phyloP scores from a whole-genome alignment of 1,140 invertebrate genomes.

The Gonioctena quinquepunctata region DNA sequence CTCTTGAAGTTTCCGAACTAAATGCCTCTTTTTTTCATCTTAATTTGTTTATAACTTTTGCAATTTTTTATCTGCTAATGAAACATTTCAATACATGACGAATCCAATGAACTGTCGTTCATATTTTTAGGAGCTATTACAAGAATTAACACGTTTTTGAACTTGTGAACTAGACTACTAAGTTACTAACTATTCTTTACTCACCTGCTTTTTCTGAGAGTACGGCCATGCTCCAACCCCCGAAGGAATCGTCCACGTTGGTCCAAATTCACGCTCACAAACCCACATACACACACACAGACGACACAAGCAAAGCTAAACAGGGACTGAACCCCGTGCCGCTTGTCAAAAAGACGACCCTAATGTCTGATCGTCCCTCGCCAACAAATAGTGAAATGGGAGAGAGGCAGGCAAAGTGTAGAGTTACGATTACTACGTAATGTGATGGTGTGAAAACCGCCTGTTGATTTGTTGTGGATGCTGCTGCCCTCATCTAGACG shows the following conservation, averaged over 20 bases:
- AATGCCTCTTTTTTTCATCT: too few relatives aligned
- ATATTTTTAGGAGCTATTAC: neutral
- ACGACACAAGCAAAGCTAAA: constrained; percentile 5
- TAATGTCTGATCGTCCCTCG: neutral
- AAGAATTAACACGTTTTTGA: too few relatives aligned
- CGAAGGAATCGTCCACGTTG: neutral
- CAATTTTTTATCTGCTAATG: too few relatives aligned
- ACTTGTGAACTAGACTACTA: too few relatives aligned
- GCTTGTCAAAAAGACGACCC: constrained; percentile 8
- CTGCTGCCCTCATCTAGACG: neutral
- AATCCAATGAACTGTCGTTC: too few relatives aligned
- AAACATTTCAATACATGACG: too few relatives aligned
- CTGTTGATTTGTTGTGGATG: neutral
- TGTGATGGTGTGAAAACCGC: neutral
- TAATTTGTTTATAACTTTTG: too few relatives aligned
- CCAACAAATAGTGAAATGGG: constrained; percentile 2
- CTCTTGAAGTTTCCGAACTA: too few relatives aligned
- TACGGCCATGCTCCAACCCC: neutral
- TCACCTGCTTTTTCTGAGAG: neutral
- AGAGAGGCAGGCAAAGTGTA: neutral
- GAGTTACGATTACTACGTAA: neutral
- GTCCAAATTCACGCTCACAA: neutral
- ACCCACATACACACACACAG: neutral
- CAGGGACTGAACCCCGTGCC: neutral
- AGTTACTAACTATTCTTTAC: too few relatives aligned